These are phyloP conservation scores for Umimayanthus kanabou DNA, from an alignment of 92 coral and sea anemone genomes.

Conservation along the genomic window DNA sequence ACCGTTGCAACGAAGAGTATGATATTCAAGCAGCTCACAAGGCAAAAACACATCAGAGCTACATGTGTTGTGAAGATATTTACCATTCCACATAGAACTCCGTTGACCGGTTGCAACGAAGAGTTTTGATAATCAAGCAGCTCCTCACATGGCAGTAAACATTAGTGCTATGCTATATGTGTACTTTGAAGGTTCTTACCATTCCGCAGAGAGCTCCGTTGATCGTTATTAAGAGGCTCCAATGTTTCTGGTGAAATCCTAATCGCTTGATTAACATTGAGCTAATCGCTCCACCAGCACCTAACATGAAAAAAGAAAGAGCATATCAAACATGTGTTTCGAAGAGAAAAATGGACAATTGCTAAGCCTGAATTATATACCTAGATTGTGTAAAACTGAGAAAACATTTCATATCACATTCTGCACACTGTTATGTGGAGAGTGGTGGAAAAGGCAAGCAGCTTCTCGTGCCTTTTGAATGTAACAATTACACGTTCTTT, in stretches of 20 bases:
- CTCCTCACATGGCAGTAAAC: not conserved
- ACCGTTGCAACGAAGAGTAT: conserved; percentile 28
- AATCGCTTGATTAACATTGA: conserved; percentile 80
- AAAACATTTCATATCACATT: too few species aligned
- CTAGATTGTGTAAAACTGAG: too few species aligned
- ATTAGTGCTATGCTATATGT: not conserved
- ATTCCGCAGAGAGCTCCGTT: conserved; percentile 94
- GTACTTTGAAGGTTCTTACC: conserved; percentile 44
- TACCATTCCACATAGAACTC: conserved; percentile 86
- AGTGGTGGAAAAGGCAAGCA: too few species aligned
- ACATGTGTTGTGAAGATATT: not conserved
- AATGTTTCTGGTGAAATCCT: conserved; percentile 77
- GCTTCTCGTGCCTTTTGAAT: too few species aligned
- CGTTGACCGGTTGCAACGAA: conserved; percentile 60
- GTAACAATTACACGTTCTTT: too few species aligned
- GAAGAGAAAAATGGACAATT: too few species aligned
- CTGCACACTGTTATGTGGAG: too few species aligned
- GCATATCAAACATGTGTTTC: not conserved
- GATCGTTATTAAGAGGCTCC: conserved; percentile 85
- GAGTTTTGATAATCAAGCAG: too few species aligned
- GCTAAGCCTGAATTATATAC: too few species aligned
- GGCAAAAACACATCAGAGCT: too few species aligned
- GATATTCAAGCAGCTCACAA: not conserved
- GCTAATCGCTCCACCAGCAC: conserved; percentile 83
- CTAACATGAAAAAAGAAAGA: conserved; percentile 32